Percentiles rank a stretch among this genome's conserved stretches.
Conservation (phyloP, 2,113 vertebrate genomes). For the Astur gentilis region DNA sequence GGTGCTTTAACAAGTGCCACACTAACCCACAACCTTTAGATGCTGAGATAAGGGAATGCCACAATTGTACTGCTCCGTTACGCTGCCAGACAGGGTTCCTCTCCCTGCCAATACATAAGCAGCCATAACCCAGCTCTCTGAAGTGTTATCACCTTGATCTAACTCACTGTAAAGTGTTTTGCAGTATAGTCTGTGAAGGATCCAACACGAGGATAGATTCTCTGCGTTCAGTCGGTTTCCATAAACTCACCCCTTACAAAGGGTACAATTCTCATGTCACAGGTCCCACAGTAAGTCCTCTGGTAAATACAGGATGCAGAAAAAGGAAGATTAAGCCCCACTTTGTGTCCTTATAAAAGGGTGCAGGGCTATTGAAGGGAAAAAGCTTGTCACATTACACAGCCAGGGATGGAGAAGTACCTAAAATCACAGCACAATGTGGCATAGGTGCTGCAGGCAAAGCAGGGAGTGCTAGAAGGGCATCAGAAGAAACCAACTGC, state of each 20-base stretch:
- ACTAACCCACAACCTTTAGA: not conserved
- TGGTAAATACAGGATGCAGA: not conserved
- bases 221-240: rapidly evolving
- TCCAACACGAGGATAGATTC: not conserved
- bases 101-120: not conserved
- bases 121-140: not conserved
- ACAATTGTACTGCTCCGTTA: not conserved
- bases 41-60: not conserved
- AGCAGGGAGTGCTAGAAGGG: not conserved
- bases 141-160: not conserved
- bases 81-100: not conserved
- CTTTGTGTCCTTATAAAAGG: not conserved
- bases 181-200: not conserved
- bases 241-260: not conserved
- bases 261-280: not conserved
- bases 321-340: not conserved
- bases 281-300: not conserved
- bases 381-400: not conserved
- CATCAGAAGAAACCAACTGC: not conserved
- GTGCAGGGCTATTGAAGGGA: not conserved
- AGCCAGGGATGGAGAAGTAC: not conserved
- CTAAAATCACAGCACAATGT: not conserved
- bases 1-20: not conserved
- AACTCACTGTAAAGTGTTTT: not conserved
- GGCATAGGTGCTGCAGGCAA: not conserved